Percentiles rank a stretch among this genome's conserved stretches.
Evolutionary conservation across 2,113 vertebrate species (phyloP).

Genomic region (Bungarus multicinctus): DNA sequence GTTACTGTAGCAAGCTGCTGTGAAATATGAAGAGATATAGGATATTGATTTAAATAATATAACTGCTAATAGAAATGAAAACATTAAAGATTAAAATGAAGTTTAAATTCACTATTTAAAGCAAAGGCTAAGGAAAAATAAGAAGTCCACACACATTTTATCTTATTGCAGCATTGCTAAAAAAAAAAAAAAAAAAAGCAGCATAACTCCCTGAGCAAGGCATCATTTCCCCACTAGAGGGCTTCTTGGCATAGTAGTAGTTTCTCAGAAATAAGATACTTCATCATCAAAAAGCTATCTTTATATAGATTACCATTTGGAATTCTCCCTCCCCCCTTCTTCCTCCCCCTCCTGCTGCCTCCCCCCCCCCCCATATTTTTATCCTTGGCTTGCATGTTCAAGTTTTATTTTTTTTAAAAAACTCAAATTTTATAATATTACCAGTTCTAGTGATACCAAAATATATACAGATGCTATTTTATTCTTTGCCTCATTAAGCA

Average conservation of each 20-base stretch:
- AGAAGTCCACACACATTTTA: background rate
- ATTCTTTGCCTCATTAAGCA: background rate
- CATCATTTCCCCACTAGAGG: background rate
- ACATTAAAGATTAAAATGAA: background rate
- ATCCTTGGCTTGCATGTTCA: background rate
- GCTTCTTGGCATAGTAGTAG: background rate
- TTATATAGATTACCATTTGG: background rate
- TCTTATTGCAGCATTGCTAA: background rate
- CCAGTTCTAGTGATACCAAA: background rate
- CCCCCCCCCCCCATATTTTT: background rate
- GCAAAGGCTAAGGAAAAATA: background rate
- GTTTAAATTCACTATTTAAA: background rate
- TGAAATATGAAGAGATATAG: background rate
- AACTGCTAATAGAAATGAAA: background rate
- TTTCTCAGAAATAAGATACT: background rate
- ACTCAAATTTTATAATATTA: conserved; percentile 27
- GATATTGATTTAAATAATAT: background rate
- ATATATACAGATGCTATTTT: background rate
- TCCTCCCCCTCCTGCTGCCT: background rate
- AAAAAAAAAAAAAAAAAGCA: background rate
- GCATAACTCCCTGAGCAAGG: background rate
- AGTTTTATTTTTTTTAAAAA: background rate
- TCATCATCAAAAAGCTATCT: accelerated
- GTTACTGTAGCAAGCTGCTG: background rate
- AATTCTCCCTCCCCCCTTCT: background rate